phyloP scores from a whole-genome alignment of 2,888 invertebrate genomes.

The Craniophora ligustri region DNA sequence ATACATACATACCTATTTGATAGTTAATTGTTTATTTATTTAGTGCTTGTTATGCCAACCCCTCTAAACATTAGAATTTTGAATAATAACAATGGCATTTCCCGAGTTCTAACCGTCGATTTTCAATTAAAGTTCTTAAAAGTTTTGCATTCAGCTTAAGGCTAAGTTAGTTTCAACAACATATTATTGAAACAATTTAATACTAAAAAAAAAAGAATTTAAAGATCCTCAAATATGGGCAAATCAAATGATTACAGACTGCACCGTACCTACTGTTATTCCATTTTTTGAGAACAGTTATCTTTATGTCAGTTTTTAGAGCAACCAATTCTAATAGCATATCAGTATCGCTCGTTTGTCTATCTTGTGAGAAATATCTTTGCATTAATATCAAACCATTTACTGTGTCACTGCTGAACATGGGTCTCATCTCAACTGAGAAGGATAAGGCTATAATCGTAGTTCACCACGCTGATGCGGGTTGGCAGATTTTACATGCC shows the following conservation, averaged over 20 bases:
- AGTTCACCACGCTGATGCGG: no score
- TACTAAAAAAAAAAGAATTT: no score
- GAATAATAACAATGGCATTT: constrained; percentile 19
- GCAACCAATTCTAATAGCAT: neutral
- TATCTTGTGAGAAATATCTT: no score
- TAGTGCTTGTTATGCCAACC: neutral
- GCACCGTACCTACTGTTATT: neutral
- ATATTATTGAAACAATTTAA: neutral
- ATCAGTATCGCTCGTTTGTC: no score
- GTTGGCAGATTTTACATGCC: no score
- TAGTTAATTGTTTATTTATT: no score
- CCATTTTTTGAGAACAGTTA: neutral
- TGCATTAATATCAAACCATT: no score
- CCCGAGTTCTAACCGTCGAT: constrained; percentile 15
- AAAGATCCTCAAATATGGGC: neutral
- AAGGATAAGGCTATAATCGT: no score
- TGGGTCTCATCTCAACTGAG: no score
- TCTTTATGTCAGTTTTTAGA: neutral
- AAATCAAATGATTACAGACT: neutral
- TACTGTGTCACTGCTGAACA: no score
- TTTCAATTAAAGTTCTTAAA: constrained; percentile 54
- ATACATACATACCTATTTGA: no score
- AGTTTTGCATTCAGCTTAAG: constrained; percentile 53
- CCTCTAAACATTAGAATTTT: neutral
- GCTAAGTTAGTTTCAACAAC: constrained; percentile 5